Evolutionary conservation across 2,888 invertebrate species (phyloP), one percentile per base, ranked within the genome.

Genomic region (Chloromyia formosa): DNA sequence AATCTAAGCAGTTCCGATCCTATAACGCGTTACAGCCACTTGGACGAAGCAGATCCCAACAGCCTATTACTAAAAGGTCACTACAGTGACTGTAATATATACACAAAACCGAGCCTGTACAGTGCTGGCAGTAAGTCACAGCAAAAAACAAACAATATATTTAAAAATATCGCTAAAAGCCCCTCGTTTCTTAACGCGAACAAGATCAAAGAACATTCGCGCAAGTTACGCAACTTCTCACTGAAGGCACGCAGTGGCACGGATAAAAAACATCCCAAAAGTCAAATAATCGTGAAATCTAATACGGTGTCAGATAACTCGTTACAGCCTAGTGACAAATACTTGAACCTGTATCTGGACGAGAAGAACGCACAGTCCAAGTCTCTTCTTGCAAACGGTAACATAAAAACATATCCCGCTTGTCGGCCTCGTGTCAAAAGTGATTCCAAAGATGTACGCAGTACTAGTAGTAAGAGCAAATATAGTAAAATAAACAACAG

Each of bases 251-350:
- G 69, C 35, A 53, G 61, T 40, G 81, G 82, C 1, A 81, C 81
- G 66, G 83, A 82, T 54, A 85, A 84, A 78, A 84, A 84, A 79
- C 53, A 76, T 69, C 75, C 76, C 20, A 84, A 84, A 54, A 81
- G 79, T 75, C 83, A 84, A 78, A 83, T 84, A 72, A 82, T 84
- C 74, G 82, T 82, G 23, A 84, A 85, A 77, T 83, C 84, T 72
- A 85, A 85, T 80, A 84, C 84, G 1, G 85, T 85, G 12, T 85
- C 85, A 1, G 85, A 85, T 71, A 84, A 85, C 60, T 84, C 84
- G 10, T 77, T 85, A 78, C 83, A 85, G 80, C 85, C 85, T 74
- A 84, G 83, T 58, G 84, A 85, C 77, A 85, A 84, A 79, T 85
- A 84, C 78, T 78, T 84, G 23, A 84, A 83, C 77, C 80, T 84